Evolutionary conservation across 2,113 vertebrate species (phyloP).

Genomic region (zebrafish (Danio rerio)): DNA sequence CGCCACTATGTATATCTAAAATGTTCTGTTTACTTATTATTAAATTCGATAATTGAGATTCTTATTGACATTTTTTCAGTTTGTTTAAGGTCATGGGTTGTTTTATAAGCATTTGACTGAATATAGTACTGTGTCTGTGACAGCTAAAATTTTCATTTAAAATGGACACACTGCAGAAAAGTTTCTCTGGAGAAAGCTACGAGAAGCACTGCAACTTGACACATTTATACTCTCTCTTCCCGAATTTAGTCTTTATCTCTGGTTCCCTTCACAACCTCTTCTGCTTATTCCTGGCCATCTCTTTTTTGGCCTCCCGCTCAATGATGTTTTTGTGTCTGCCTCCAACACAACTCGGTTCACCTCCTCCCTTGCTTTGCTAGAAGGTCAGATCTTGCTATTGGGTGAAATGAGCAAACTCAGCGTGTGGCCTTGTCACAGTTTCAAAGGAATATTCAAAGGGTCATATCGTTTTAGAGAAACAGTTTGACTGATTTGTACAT

Average conservation of each 20-base stretch:
- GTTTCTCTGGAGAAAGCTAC: background rate
- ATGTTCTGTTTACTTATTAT: too few relatives aligned
- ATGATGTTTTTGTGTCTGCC: conserved; percentile 36
- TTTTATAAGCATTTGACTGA: too few relatives aligned
- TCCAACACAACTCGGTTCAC: background rate
- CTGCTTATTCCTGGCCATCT: background rate
- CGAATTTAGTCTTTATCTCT: background rate
- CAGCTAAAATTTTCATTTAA: background rate
- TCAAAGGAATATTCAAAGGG: background rate
- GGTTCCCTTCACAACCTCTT: conserved; percentile 9
- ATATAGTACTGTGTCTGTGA: too few relatives aligned
- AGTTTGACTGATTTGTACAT: too few relatives aligned
- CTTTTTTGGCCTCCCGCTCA: conserved; percentile 6
- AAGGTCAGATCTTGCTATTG: conserved; percentile 8
- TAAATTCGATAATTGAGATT: too few relatives aligned
- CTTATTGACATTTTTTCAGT: too few relatives aligned
- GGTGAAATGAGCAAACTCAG: background rate
- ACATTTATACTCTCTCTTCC: background rate
- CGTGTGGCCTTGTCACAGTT: conserved; percentile 7
- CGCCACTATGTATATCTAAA: too few relatives aligned
- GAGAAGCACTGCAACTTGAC: background rate
- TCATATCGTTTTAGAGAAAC: background rate
- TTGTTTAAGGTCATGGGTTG: too few relatives aligned
- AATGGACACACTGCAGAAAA: background rate
- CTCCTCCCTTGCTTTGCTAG: background rate